Evolutionary conservation across 1,140 invertebrate genomes (phyloP).

Genomic region (Achatina immaculata): DNA sequence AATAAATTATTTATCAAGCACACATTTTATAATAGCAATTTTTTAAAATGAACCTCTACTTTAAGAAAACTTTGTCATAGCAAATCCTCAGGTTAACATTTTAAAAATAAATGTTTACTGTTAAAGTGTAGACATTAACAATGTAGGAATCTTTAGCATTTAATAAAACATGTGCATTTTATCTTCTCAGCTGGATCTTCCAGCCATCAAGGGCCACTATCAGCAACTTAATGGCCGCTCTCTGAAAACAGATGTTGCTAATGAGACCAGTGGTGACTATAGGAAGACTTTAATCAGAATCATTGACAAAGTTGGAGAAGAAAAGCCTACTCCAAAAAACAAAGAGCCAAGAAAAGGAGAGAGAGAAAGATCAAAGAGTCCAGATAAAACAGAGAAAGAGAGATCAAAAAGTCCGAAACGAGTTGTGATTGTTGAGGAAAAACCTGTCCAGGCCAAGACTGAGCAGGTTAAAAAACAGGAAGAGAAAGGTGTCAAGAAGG

Average conservation of each 20-base stretch:
- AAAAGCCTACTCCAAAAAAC: slow-evolving; percentile 6
- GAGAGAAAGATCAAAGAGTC: slow-evolving; percentile 10
- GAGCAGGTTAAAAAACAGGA: slow-evolving; percentile 2
- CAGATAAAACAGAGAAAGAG: slow-evolving; percentile 4
- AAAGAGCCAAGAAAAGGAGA: not conserved
- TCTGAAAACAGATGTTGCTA: slow-evolving; percentile 57
- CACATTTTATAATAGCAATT: no score
- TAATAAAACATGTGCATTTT: no score
- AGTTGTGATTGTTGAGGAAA: not conserved
- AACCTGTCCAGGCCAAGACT: not conserved
- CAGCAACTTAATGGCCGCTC: slow-evolving; percentile 55
- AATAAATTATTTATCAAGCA: no score
- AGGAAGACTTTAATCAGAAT: slow-evolving; percentile 61
- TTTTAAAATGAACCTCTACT: no score
- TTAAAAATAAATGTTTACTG: no score
- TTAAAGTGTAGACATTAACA: no score
- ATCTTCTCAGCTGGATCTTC: slow-evolving; percentile 64
- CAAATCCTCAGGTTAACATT: no score
- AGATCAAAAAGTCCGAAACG: not conserved
- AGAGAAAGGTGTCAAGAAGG: slow-evolving; percentile 6
- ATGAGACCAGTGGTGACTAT: slow-evolving; percentile 65
- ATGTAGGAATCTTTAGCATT: no score
- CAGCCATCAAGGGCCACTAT: slow-evolving; percentile 63
- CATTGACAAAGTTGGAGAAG: slow-evolving; percentile 50
- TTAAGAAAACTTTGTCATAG: no score